phyloP scores from a whole-genome alignment of 2,113 vertebrate genomes.

The Mirounga angustirostris region DNA sequence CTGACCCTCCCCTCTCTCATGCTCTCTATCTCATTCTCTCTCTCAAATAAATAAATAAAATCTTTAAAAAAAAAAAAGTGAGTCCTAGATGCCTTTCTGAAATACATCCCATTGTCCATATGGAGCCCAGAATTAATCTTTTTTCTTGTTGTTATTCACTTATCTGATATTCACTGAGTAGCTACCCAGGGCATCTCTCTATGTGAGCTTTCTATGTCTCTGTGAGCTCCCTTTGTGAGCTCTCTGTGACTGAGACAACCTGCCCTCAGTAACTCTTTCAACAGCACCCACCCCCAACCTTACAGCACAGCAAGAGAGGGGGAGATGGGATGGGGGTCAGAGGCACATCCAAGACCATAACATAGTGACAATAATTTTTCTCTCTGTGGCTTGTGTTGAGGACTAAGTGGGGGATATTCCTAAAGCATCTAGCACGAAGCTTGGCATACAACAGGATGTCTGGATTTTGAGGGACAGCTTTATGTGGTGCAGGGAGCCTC shows the following conservation, averaged over 20 bases:
- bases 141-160: not conserved
- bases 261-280: not conserved
- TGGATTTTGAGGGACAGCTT: not conserved
- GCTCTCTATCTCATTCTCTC: no score
- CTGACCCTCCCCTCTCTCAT: no score
- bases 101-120: not conserved
- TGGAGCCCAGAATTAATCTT: not conserved
- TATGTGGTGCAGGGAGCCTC: not conserved
- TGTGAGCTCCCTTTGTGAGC: not conserved
- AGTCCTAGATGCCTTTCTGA: constrained; percentile 18
- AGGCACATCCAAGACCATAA: not conserved
- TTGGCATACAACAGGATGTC: not conserved
- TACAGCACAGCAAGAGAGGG: not conserved
- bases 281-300: not conserved
- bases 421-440: not conserved
- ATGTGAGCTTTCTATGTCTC: not conserved
- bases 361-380: not conserved
- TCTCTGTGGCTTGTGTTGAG: not conserved
- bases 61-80: not conserved
- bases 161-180: not conserved
- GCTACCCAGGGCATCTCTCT: not conserved
- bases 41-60: no score
- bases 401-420: not conserved
- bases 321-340: not conserved
- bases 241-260: not conserved